Evolutionary conservation across 2,797 vertebrate species (phyloP).

Genomic region (Vespertilio murinus): DNA sequence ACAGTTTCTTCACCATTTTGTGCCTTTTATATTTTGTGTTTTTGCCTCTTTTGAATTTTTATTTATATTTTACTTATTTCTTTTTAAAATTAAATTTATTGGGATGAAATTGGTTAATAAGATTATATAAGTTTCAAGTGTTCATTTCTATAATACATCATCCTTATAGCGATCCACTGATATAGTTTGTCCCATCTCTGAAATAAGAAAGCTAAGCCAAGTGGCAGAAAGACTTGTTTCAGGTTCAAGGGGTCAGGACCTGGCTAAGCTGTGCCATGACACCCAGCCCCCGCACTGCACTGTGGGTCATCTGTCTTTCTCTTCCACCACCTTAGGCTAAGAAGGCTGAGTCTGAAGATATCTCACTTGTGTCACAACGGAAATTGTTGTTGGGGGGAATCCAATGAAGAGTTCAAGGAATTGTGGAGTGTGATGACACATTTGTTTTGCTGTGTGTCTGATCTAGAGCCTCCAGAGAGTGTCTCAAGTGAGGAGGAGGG

Average conservation of each 20-base stretch:
- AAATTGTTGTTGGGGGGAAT: neutral
- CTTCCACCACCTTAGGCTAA: neutral
- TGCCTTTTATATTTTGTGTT: neutral
- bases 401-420: neutral
- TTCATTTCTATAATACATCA: neutral
- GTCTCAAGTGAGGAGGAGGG: neutral
- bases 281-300: too few species aligned
- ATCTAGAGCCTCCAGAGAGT: neutral
- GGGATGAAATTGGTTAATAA: neutral
- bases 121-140: neutral
- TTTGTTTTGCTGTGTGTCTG: neutral
- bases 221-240: neutral
- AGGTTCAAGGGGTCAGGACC: neutral
- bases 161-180: neutral
- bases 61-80: neutral
- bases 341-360: neutral
- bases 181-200: neutral
- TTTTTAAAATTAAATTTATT: neutral
- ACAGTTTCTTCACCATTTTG: neutral
- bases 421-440: neutral
- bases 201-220: neutral
- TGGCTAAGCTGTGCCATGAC: neutral
- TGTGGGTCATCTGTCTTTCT: neutral
- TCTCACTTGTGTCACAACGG: neutral
- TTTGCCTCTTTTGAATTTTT: neutral